Evolutionary conservation across 2,797 vertebrate genomes (phyloP), one percentile per base, ranked within the genome.

Genomic region (Podarcis siculus): DNA sequence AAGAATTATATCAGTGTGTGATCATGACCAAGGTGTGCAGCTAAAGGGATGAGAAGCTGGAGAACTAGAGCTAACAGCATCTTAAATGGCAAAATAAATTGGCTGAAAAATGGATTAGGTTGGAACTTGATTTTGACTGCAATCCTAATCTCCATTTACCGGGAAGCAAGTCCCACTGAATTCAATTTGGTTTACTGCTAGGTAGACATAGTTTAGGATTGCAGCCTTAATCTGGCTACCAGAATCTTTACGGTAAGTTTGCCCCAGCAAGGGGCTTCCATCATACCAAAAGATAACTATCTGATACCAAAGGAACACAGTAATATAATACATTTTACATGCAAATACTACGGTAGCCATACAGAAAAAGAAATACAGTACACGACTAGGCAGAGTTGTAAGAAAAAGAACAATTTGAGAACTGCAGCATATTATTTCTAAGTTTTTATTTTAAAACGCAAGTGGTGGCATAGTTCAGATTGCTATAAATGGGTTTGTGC

Each of bases 401-500:
- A 35, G n/a, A 27, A 72, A 73, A 6, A 69, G 2, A 15, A 61
- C 23, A 45, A 73, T 72, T 64, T 45, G 87, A 85, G 73, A 83
- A 79, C 27, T 66, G 13, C 21, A 66, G 27, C n/a, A 71, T 35
- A 55, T 67, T 76, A 67, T 58, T 32, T 45, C 42, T 72, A 82
- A 30, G 27, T 76, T 81, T 80, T 81, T 39, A 71, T 72, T 91
- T 77, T 94, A 90, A 85, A 89, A 66, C 45, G 82, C 6, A 2
- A 89, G 61, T 61, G 58, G 84, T 58, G 39, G 79, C 83, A 76
- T 67, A n/a, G 42, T 76, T n/a, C 58, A 85, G 93, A 4, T 37
- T 80, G 86, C 19, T 55, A 90, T 89, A 67, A 90, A 86, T 88
- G 78, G 91, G 87, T 89, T 89, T 90, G 82, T 79, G 73, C 93